Evolutionary conservation across 2,888 invertebrate species (phyloP), one percentile per base, ranked within the genome.

Genomic region (Tromatobia lineatoria): DNA sequence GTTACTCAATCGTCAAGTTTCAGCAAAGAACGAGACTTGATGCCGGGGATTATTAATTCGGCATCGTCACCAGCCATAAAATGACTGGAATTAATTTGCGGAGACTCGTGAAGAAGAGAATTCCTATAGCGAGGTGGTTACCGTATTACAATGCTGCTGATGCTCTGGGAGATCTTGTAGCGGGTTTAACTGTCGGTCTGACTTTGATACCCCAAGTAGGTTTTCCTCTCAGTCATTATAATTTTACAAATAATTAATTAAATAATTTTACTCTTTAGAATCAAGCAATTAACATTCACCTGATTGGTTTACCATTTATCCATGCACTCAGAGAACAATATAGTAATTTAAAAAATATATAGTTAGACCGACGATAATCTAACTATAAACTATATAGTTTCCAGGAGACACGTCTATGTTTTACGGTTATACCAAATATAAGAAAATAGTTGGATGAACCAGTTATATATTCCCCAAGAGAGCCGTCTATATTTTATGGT

Each of bases 101-200:
- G 13, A 87, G 78, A 13, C 10, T 87, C 4, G 64, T 85, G 15
- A 86, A 85, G 75, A 88, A 86, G 74, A 89, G 90, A 86, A 73
- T 94, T 2, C 95, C 95, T 0, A 90, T 94, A 67, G 64, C 93
- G 6, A 89, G 88, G 80, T 95, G 95, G 95, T 83, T 94, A 23
- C 94, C 94, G n/a, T 86, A 87, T 2, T 95, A 95, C 91, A 94
- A 91, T 50, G 82, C 91, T 3, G 88, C 91, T 13, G 94, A 94
- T 84, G 91, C 95, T 13, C 89, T 95, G 83, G 94, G 95, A 57
- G 96, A 96, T 88, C 86, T 95, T 66, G 94, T 96, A 64, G 95
- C 95, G 42, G 96, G 96, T 15, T 87, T 95, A 69, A 95, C 95
- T 0, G 93, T 94, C 2, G 94, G 94, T 45, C 87, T 94, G 52